phyloP scores from a whole-genome alignment of 2,797 vertebrate species.

The Chelon auratus region DNA sequence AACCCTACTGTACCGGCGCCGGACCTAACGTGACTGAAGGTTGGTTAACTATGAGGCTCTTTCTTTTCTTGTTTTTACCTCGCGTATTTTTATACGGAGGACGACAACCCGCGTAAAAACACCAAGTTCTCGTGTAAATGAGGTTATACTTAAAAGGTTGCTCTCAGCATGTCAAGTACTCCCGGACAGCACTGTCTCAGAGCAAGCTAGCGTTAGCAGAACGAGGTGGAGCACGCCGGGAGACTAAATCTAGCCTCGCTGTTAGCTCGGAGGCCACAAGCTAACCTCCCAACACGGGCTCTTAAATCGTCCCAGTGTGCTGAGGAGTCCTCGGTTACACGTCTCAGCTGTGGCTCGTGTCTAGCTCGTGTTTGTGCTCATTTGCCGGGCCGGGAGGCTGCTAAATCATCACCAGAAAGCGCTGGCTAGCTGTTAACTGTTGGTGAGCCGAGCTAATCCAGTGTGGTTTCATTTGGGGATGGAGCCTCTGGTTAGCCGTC shows the following conservation, averaged over 20 bases:
- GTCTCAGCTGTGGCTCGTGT: fast-evolving
- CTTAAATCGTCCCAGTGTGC: not conserved
- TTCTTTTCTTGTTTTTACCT: not conserved
- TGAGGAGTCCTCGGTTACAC: not conserved
- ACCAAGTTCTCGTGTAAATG: not conserved
- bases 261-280: constrained; percentile 57
- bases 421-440: not conserved
- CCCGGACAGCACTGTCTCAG: not conserved
- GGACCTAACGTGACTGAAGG: constrained; percentile 40
- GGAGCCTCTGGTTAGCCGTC: constrained; percentile 44
- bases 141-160: constrained; percentile 13
- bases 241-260: constrained; percentile 18
- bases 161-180: constrained; percentile 16
- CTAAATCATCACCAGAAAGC: not conserved
- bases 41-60: constrained; percentile 6
- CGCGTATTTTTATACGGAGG: not conserved
- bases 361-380: too few species aligned
- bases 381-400: too few species aligned
- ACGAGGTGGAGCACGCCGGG: constrained; percentile 8
- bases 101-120: not conserved
- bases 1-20: constrained; percentile 6
- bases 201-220: constrained; percentile 48
- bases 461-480: constrained; percentile 9
- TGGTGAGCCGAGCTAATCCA: constrained; percentile 14
- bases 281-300: constrained; percentile 37